These are phyloP conservation scores for Labroides dimidiatus DNA, from an alignment of 2,797 vertebrate species.

Conservation along the genomic window DNA sequence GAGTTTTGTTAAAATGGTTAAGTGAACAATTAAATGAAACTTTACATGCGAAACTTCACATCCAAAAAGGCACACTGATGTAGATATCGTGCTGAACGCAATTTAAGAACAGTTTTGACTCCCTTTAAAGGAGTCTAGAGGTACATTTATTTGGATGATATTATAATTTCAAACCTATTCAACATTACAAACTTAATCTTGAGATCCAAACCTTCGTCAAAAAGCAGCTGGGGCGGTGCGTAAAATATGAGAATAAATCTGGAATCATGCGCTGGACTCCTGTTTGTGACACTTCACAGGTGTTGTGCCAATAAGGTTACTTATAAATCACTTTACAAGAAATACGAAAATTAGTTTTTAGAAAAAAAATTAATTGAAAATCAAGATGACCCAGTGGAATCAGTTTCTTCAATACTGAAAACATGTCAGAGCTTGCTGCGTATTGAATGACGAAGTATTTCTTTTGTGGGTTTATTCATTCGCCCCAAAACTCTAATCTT, in stretches of 20 bases:
- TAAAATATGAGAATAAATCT: constrained; percentile 62
- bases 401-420: background rate
- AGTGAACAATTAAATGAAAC: constrained; percentile 98
- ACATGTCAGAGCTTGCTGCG: constrained; percentile 4
- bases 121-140: constrained; percentile 75
- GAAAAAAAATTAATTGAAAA: background rate
- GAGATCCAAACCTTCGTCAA: constrained; percentile 51
- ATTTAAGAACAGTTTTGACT: constrained; percentile 81
- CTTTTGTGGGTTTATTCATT: background rate
- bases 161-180: constrained; percentile 92
- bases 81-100: constrained; percentile 88
- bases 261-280: constrained; percentile 11
- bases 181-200: constrained; percentile 87
- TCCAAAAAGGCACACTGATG: constrained; percentile 89
- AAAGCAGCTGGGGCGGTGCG: constrained; percentile 60
- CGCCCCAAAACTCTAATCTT: background rate
- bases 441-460: constrained; percentile 18
- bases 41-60: constrained; percentile 93
- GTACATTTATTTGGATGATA: constrained; percentile 85
- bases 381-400: background rate
- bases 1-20: constrained; percentile 99
- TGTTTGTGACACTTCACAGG: background rate
- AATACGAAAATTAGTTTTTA: background rate
- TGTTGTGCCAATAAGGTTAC: constrained; percentile 1
- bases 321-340: constrained; percentile 10